phyloP scores from a whole-genome alignment of 2,888 invertebrate species.

The Hybos culiciformis region DNA sequence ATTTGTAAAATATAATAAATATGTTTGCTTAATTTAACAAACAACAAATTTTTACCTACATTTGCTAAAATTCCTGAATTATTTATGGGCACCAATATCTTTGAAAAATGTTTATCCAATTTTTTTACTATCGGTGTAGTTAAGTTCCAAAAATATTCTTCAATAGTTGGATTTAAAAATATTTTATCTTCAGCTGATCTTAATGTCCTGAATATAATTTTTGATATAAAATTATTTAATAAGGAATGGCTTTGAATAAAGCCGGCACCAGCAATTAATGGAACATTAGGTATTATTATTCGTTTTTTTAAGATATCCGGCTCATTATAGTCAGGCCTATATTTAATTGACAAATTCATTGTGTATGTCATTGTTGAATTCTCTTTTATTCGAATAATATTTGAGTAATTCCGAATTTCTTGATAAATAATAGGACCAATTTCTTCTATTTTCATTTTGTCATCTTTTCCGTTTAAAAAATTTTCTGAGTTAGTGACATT shows the following conservation, averaged over 20 bases:
- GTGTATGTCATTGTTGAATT: constrained; percentile 37
- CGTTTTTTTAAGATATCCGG: constrained; percentile 42
- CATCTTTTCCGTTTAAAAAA: constrained; percentile 47
- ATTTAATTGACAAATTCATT: constrained; percentile 41
- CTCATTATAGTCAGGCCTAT: constrained; percentile 43
- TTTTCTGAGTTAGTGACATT: constrained; percentile 61
- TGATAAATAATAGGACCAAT: constrained; percentile 44
- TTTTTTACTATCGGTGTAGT: constrained; percentile 46
- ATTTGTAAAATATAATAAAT: too few relatives aligned
- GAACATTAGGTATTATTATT: constrained; percentile 28
- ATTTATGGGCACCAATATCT: constrained; percentile 43
- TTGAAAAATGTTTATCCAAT: constrained; percentile 40
- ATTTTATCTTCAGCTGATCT: constrained; percentile 39
- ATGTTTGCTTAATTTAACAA: too few relatives aligned
- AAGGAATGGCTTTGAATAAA: constrained; percentile 42
- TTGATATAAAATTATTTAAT: constrained; percentile 30
- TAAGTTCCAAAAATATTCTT: constrained; percentile 53
- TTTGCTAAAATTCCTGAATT: constrained; percentile 47
- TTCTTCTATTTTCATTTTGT: constrained; percentile 51
- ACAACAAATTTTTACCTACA: background rate
- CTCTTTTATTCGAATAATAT: constrained; percentile 14
- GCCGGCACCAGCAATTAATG: constrained; percentile 43
- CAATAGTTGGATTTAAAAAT: constrained; percentile 41
- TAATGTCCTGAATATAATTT: constrained; percentile 28
- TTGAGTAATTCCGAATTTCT: constrained; percentile 13